Base-by-base conservation (phyloP, 2,888 invertebrate genomes). In the Bibio marci region DNA sequence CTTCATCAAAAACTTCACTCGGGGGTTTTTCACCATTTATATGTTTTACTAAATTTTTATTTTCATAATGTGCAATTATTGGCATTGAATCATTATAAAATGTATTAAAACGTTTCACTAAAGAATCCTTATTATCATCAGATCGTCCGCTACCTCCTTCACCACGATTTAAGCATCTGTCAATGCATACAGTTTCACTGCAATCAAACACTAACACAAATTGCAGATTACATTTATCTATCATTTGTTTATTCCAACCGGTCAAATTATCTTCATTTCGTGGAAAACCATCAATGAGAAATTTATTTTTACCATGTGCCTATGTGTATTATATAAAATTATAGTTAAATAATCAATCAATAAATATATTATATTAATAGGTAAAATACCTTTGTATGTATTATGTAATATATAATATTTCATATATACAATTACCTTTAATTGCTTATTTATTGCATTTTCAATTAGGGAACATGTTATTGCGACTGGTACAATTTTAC, bases 221-320 rank as follows among this genome's bases (percentile, higher is more conserved):
- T 45, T 81, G 71, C 12, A 97, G 67, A 41, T 79, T 70, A 0
- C 82, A 76, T 59, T 91, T 91, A 18, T 77, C 77, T 0, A 73
- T 65, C 85, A 98, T 91, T 40, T 67, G 67, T 40, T 72, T 63
- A 36, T 78, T 73, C 98, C 98, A 99, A 7, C 98, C 98, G 37
- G 90, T 80, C 44, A 97, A 64, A 58, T 99, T 99, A 58, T 98
- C 81, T 57, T 90, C 74, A 62, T 98, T 99, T 18, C 98, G 72
- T 12, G 98, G 98, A 59, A 99, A 99, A 2, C 99, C 99, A 61
- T 99, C 99, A 50, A 99, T 80, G 7, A 99, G 71, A 59, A 97
- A 99, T 41, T 79, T 77, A 35, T 70, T 62, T 36, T 73, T 69
- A 0, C 69, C 73, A 0, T 75, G 74, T 28, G 65, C 64, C 53